Evolutionary conservation across 2,113 vertebrate genomes (phyloP).

Genomic region (Microtus montanus): DNA sequence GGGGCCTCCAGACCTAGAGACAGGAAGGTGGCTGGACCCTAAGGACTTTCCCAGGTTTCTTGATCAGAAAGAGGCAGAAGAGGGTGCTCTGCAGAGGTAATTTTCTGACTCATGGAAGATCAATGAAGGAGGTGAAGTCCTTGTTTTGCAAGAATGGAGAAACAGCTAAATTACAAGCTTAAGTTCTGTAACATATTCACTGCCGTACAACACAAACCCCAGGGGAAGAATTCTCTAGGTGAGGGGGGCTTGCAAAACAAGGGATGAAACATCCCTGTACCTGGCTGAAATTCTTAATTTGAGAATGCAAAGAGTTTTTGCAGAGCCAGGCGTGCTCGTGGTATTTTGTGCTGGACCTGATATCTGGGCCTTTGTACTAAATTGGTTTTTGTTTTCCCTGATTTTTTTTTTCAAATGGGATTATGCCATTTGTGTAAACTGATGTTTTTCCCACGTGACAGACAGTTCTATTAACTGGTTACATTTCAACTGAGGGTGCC

Average conservation of each 20-base stretch:
- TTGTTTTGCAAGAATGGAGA: constrained; percentile 30
- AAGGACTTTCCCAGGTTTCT: not conserved
- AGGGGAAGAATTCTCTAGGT: not conserved
- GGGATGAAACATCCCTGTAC: not conserved
- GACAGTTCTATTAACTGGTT: constrained; percentile 34
- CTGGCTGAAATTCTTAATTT: constrained; percentile 1
- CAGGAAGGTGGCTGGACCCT: not conserved
- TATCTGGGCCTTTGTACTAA: not conserved
- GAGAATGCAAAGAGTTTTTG: not conserved
- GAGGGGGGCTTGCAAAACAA: not conserved
- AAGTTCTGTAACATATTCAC: not conserved
- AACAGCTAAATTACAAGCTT: not conserved
- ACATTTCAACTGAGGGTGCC: constrained; percentile 32
- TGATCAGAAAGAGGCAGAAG: not conserved
- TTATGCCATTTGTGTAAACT: constrained; percentile 42
- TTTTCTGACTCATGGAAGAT: not conserved
- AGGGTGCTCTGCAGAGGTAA: not conserved
- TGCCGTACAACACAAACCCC: not conserved
- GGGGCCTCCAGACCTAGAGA: not conserved
- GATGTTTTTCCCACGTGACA: not conserved
- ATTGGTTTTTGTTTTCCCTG: not conserved
- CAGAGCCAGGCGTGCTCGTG: not conserved
- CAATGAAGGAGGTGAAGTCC: not conserved
- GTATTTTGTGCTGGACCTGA: not conserved
- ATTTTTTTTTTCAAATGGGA: constrained; percentile 28